Base-by-base conservation (phyloP, 1,140 invertebrate genomes). In the Papilio machaon region DNA sequence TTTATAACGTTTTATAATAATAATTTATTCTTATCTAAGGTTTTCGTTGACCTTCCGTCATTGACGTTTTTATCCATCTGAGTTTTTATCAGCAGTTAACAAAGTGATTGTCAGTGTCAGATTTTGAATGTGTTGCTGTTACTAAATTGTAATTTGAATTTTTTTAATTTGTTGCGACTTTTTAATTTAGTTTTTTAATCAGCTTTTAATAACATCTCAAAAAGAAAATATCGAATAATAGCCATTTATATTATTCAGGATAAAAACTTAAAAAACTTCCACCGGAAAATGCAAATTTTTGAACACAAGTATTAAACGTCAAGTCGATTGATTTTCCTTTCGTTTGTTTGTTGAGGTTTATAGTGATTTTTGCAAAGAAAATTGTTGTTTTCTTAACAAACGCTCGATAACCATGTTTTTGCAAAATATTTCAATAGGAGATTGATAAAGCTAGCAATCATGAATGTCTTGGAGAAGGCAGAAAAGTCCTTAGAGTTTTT, bases 381-480 rank as follows among this genome's bases (percentile, higher is more conserved):
- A 82, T 83, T 80, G 30, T 64, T 80, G 46, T 81, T 81, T 79
- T 82, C 74, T 54, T 70, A 35, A 30, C 52, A 23, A 74, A 52
- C 54, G 75, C 67, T 74, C 79, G 23, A 23, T 77, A 81, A 86
- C 77, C 80, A 87, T 88, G 86, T 54, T 81, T 73, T 15, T 79
- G 8, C 74, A 80, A 75, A 43, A 13, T 80, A 80, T 23, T 46
- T 67, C 46, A 17, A 76, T 43, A 7, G 60, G 46, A 9, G 82
- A 82, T 77, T 86, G 79, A 86, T 79, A 79, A 81, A 81, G 38
- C 47, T 30, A 70, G 54, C 19, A 88, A 83, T 82, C 85, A 95
- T 95, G 94, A 95, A 93, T 81, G 91, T 95, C 13, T 84, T 95
- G 79, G 94, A 95, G 76, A 95, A 94, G 83, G 93, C 94, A n/a